phyloP scores from a whole-genome alignment of 2,113 vertebrate genomes.

The Beaufortia kweichowensis region DNA sequence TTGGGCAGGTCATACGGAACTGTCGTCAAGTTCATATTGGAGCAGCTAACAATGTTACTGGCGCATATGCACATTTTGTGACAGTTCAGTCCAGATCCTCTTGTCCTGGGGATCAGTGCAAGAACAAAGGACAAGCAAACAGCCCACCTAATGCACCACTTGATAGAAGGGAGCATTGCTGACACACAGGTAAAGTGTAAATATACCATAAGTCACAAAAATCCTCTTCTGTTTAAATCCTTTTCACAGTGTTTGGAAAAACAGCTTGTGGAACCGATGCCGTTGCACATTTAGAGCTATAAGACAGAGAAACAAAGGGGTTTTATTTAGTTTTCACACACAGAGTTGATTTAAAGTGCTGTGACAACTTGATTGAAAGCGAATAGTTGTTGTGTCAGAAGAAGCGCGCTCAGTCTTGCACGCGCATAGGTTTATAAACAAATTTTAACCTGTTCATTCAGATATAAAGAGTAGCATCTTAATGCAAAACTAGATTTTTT shows the following conservation, averaged over 20 bases:
- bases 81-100: conserved; percentile 73
- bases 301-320: conserved; percentile 28
- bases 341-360: not conserved
- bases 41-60: conserved; percentile 95
- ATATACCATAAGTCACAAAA: conserved; percentile 5
- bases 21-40: conserved; percentile 80
- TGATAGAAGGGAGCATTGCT: conserved; percentile 60
- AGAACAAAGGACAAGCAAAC: conserved; percentile 60
- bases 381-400: conserved; percentile 7
- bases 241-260: conserved; percentile 51
- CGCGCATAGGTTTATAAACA: conserved; percentile 44
- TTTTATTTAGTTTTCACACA: not conserved
- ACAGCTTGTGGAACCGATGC: not conserved
- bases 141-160: conserved; percentile 53
- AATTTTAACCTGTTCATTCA: conserved; percentile 7
- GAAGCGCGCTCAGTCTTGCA: conserved; percentile 29
- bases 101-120: conserved; percentile 57
- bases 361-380: conserved; percentile 9
- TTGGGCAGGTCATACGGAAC: conserved; percentile 79
- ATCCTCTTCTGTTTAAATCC: conserved; percentile 46
- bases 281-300: conserved; percentile 15
- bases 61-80: conserved; percentile 88
- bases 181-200: conserved; percentile 47
- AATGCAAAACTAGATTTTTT: not conserved
- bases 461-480: not conserved